These are phyloP conservation scores for Nesoenas mayeri DNA, from an alignment of 2,113 vertebrate genomes.

Conservation along the genomic window DNA sequence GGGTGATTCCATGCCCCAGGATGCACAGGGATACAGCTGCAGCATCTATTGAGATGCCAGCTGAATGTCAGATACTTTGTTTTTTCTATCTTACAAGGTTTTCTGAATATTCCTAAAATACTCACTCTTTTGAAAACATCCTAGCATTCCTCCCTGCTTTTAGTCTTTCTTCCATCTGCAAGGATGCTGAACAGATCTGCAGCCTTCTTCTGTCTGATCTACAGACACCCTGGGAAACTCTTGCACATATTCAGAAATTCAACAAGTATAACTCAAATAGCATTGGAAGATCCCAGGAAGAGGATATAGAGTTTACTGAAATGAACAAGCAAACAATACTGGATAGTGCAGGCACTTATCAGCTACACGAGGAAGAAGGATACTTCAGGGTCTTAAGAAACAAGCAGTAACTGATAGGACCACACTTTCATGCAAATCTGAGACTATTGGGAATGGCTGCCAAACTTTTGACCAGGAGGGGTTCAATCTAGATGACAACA, in stretches of 20 bases:
- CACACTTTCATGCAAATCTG: neutral
- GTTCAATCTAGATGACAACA: neutral
- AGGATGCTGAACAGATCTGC: neutral
- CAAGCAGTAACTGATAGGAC: neutral
- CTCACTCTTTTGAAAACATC: neutral
- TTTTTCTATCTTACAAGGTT: neutral
- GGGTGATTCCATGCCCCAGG: neutral
- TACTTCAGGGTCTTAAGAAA: neutral
- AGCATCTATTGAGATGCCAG: neutral
- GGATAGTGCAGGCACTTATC: neutral
- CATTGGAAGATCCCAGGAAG: neutral
- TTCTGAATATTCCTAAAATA: neutral
- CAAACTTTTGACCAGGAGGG: neutral
- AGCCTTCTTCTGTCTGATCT: neutral
- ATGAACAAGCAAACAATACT: neutral
- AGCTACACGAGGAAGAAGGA: neutral
- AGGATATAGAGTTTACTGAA: neutral
- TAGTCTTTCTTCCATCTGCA: neutral
- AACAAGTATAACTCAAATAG: neutral
- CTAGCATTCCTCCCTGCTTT: neutral
- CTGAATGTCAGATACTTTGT: neutral
- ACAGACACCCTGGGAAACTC: neutral
- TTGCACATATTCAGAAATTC: neutral
- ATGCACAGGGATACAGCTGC: neutral
- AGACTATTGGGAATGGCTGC: neutral